Conservation (phyloP, 1,140 invertebrate genomes). For the Tribolium castaneum region DNA sequence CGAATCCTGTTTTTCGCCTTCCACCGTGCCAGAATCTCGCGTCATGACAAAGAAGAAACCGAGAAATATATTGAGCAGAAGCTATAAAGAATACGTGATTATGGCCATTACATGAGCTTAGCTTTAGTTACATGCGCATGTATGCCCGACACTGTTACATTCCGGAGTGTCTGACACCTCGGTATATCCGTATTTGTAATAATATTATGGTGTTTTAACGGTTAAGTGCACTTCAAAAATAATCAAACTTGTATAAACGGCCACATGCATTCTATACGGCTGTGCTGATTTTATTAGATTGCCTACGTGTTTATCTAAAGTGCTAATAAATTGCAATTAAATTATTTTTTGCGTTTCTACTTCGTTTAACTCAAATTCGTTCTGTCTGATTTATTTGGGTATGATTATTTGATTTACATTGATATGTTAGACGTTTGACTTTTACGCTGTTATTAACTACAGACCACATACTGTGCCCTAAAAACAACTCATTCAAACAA, state of each 20-base stretch:
- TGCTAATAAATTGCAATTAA: slow-evolving; percentile 23
- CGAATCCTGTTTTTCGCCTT: slow-evolving; percentile 6
- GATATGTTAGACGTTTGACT: slow-evolving; percentile 12
- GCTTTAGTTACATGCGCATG: slow-evolving; percentile 25
- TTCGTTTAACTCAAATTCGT: neutral
- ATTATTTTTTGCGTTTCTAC: slow-evolving; percentile 5
- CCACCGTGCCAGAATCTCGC: neutral
- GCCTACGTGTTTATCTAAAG: slow-evolving; percentile 10
- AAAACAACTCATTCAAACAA: slow-evolving; percentile 40
- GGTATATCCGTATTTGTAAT: slow-evolving; percentile 33
- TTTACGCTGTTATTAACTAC: slow-evolving; percentile 24
- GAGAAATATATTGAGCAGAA: slow-evolving; percentile 35
- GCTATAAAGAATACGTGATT: slow-evolving; percentile 43
- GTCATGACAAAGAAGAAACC: slow-evolving; percentile 16
- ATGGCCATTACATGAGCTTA: slow-evolving; percentile 39
- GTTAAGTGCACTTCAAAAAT: slow-evolving; percentile 27
- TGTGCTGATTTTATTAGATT: slow-evolving; percentile 16
- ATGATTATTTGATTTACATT: slow-evolving; percentile 34
- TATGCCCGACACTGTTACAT: slow-evolving; percentile 34
- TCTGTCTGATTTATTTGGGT: neutral
- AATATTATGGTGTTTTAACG: slow-evolving; percentile 34
- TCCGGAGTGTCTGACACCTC: slow-evolving; percentile 28
- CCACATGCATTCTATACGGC: neutral
- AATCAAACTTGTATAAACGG: slow-evolving; percentile 22
- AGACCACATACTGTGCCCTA: slow-evolving; percentile 37